phyloP scores from a whole-genome alignment of 2,888 invertebrate species.

The Himalopsyche kuldschensis region DNA sequence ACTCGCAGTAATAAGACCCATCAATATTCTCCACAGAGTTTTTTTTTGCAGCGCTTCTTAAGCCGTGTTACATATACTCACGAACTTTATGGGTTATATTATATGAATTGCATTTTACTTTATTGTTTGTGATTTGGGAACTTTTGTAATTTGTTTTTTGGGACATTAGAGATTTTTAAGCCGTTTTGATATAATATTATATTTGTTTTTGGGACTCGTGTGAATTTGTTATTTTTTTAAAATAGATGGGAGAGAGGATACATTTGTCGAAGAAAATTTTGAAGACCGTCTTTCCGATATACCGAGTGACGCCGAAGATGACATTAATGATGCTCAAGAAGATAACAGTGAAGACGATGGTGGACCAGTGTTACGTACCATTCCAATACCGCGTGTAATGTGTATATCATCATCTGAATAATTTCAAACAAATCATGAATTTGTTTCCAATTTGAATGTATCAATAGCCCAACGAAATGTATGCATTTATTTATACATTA shows the following conservation, averaged over 20 bases:
- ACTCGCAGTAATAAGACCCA: background rate
- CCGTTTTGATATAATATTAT: background rate
- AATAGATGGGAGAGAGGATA: background rate
- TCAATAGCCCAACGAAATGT: too few species aligned
- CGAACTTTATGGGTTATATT: background rate
- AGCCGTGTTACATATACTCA: background rate
- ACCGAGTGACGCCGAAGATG: background rate
- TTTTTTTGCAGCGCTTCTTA: background rate
- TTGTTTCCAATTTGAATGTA: too few species aligned
- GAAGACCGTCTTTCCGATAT: background rate
- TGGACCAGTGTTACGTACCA: too few species aligned
- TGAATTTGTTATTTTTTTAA: background rate
- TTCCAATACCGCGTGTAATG: too few species aligned
- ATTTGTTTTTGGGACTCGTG: background rate
- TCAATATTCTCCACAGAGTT: background rate
- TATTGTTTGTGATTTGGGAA: background rate
- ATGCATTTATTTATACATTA: too few species aligned
- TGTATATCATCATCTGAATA: background rate
- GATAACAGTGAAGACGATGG: too few species aligned
- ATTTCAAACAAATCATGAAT: too few species aligned
- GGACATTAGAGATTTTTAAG: background rate
- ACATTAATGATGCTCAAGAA: background rate
- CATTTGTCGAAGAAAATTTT: background rate
- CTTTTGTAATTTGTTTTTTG: background rate
- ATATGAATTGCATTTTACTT: background rate